Evolutionary conservation across 2,888 invertebrate species (phyloP).

Genomic region (Drosophila mulleri): DNA sequence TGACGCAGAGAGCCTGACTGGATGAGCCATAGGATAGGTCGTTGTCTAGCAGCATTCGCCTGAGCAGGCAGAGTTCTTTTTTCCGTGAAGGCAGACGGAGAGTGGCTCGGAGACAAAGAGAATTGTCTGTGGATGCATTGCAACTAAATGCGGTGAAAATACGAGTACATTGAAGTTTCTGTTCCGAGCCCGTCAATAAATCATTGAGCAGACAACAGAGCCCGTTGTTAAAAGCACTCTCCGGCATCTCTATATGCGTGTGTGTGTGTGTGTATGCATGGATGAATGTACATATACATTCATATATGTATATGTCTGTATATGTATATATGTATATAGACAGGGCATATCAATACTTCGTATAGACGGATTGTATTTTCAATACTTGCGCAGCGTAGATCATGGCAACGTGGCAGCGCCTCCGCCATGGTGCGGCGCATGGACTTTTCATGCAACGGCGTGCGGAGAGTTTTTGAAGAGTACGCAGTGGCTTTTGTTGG

Average conservation of each 20-base stretch:
- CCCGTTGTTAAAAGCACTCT: constrained; percentile 73
- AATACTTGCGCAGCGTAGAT: constrained; percentile 76
- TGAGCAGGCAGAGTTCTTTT: constrained; percentile 1
- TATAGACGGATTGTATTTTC: constrained; percentile 79
- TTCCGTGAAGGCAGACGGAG: not conserved
- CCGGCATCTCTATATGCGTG: constrained; percentile 20
- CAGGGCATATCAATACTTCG: constrained; percentile 74
- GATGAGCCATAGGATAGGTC: not conserved
- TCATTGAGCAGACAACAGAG: constrained; percentile 71
- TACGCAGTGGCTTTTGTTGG: constrained; percentile 71
- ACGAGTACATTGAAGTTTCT: constrained; percentile 56
- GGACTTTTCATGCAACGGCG: constrained; percentile 1
- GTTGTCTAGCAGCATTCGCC: constrained; percentile 1
- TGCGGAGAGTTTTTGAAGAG: constrained; percentile 26
- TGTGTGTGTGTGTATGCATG: constrained; percentile 14
- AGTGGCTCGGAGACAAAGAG: constrained; percentile 8
- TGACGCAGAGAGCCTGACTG: not conserved
- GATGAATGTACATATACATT: constrained; percentile 13
- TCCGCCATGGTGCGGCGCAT: constrained; percentile 1
- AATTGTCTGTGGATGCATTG: constrained; percentile 47
- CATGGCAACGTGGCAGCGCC: constrained; percentile 38
- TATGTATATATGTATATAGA: constrained; percentile 52
- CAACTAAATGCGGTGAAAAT: constrained; percentile 64
- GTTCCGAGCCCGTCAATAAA: constrained; percentile 70
- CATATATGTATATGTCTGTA: no score